Evolutionary conservation across 2,888 invertebrate genomes (phyloP), one percentile per base, ranked within the genome.

Genomic region (Andrena bucephala): DNA sequence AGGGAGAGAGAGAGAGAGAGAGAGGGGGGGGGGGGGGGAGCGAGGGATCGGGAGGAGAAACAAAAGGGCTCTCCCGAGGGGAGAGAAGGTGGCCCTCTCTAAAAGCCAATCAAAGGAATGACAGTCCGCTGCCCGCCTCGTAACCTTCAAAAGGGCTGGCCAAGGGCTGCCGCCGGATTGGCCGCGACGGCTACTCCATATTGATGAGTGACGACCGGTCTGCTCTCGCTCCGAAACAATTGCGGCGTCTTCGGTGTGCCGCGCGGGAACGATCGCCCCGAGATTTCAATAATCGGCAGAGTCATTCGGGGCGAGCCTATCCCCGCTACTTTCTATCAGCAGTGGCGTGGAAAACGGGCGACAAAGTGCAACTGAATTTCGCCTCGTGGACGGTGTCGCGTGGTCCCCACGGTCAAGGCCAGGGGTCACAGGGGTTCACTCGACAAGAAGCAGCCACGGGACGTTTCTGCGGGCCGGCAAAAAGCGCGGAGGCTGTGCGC

Each of bases 41-140:
- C 8, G 10, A 13, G 36, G 13, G 36, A 42, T 36, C 36, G 36
- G 36, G 78, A 76, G 85, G 72, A 81, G 86, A 85, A 84, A 89
- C 87, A 90, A 89, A 57, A 90, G 84, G 67, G 72, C 85, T 16
- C 42, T 42, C 42, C 42, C 88, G 77, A 29, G 78, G 59, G 85
- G 87, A 82, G 79, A 85, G 42, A 88, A 57, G 88, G 91, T 90
- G 90, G 89, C 72, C 88, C 87, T 86, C 89, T 90, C 91, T 93
- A 92, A 93, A 93, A 93, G 93, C 94, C 94, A 94, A 94, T 94
- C 94, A 94, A 93, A 93, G 89, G 92, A 94, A 92, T 94, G 94
- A 94, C 94, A 94, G 93, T 93, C 90, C 80, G 86, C 83, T 89
- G 87, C 85, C 92, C 92, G 91, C 92, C 92, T 92, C 87, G 91